phyloP scores from a whole-genome alignment of 2,888 invertebrate genomes.

The Ochropleura leucogaster region DNA sequence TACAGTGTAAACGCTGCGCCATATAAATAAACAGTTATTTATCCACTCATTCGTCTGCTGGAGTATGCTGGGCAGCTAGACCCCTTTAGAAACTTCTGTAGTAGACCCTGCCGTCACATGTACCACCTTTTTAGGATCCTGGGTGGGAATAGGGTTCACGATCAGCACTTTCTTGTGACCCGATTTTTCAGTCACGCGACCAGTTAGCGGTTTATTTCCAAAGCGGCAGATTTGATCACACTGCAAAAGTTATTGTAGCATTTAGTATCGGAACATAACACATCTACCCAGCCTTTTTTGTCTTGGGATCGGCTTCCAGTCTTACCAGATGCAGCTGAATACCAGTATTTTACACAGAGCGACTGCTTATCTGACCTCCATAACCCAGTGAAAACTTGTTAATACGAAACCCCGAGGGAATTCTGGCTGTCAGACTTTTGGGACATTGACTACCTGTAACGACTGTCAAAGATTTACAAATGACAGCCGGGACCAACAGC shows the following conservation, averaged over 20 bases:
- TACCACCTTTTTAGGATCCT: not conserved
- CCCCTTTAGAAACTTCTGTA: no score
- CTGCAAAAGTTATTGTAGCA: conserved; percentile 60
- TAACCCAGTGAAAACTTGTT: no score
- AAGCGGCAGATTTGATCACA: conserved; percentile 79
- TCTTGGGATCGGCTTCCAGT: no score
- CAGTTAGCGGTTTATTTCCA: conserved; percentile 46
- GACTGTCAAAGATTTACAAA: no score
- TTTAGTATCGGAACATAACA: not conserved
- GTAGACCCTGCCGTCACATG: not conserved
- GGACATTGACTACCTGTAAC: no score
- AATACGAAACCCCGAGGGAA: no score
- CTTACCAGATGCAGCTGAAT: no score
- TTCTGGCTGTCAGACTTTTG: no score
- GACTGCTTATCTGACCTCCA: no score
- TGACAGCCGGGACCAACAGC: no score
- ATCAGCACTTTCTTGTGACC: conserved; percentile 70
- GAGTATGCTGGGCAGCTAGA: not conserved
- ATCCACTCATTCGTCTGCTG: not conserved
- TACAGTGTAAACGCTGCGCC: not conserved
- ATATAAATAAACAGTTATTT: not conserved
- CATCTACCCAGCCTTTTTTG: no score
- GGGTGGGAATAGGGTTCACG: conserved; percentile 67
- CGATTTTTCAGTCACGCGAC: accelerated
- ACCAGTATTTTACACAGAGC: no score